Conservation (phyloP, 2,797 vertebrate genomes). For the Sebastes matsubarae region DNA sequence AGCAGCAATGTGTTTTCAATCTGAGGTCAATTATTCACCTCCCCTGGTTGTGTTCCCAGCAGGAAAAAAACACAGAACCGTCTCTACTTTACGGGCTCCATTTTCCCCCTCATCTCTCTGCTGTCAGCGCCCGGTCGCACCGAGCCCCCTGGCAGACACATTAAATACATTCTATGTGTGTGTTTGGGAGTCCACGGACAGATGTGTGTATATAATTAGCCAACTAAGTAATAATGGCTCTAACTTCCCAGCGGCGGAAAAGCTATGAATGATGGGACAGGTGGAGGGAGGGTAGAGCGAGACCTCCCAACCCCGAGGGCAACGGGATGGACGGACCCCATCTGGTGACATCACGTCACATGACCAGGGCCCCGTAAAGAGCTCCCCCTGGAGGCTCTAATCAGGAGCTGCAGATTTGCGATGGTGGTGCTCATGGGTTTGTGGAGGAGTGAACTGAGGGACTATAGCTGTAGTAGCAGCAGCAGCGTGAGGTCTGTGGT, state of each 20-base stretch:
- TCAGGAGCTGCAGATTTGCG: background rate
- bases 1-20: conserved; percentile 79
- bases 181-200: conserved; percentile 50
- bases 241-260: conserved; percentile 59
- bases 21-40: conserved; percentile 72
- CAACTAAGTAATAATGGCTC: conserved; percentile 75
- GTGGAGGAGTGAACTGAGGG: conserved; percentile 34
- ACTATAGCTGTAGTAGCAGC: conserved; percentile 38
- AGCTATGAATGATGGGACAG: conserved; percentile 77
- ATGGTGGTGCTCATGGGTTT: background rate
- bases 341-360: conserved; percentile 63
- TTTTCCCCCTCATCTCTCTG: conserved; percentile 46
- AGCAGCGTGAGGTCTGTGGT: conserved; percentile 39
- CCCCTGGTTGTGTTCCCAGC: conserved; percentile 72
- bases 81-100: conserved; percentile 65
- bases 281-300: conserved; percentile 46
- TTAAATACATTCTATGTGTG: conserved; percentile 30
- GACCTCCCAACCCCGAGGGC: conserved; percentile 54
- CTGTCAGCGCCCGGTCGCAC: conserved; percentile 64
- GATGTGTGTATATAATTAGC: conserved; percentile 75
- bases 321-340: conserved; percentile 46
- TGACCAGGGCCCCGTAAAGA: conserved; percentile 22
- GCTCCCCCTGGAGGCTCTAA: conserved; percentile 49
- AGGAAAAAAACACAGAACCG: conserved; percentile 49
- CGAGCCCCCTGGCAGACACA: conserved; percentile 53